Percentiles rank a stretch among this genome's conserved stretches.
Evolutionary conservation across 2,888 invertebrate species (phyloP).

Genomic region (Adela reaumurella): DNA sequence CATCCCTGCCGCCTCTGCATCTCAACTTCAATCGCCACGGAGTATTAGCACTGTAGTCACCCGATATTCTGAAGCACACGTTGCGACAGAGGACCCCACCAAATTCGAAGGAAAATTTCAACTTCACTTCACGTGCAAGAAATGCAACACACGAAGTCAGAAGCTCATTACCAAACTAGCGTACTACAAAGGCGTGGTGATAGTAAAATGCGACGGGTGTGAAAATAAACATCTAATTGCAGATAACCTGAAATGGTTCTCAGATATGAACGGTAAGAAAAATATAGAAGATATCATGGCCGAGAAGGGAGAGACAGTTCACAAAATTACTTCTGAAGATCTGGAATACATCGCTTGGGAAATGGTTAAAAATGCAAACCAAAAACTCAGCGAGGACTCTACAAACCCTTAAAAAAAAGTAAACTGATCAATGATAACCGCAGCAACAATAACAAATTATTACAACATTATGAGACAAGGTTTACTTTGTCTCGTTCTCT

Average conservation of each 20-base stretch:
- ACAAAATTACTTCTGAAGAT: conserved; percentile 46
- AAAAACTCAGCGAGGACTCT: conserved; percentile 2
- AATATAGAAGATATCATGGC: conserved; percentile 91
- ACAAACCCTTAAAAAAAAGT: no score
- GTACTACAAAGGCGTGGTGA: conserved; percentile 86
- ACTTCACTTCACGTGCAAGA: conserved; percentile 84
- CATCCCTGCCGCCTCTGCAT: conserved; percentile 26
- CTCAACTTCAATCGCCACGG: conserved; percentile 30
- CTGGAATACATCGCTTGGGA: conserved; percentile 46
- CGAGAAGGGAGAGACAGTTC: conserved; percentile 81
- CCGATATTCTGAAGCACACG: conserved; percentile 20
- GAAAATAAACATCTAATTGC: conserved; percentile 90
- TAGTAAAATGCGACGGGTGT: conserved; percentile 86
- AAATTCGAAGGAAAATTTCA: conserved; percentile 58
- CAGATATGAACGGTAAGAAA: conserved; percentile 67
- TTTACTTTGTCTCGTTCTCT: no score
- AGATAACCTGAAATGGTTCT: conserved; percentile 94
- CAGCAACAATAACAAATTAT: no score
- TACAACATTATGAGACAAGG: no score
- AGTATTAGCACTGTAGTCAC: conserved; percentile 26
- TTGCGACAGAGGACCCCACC: conserved; percentile 19
- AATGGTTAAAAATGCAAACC: conserved; percentile 16
- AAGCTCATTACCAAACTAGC: conserved; percentile 82
- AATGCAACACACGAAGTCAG: conserved; percentile 72
- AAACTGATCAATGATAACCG: no score